Conservation (phyloP, 1,140 invertebrate species). For the Drosophila sp. region DNA sequence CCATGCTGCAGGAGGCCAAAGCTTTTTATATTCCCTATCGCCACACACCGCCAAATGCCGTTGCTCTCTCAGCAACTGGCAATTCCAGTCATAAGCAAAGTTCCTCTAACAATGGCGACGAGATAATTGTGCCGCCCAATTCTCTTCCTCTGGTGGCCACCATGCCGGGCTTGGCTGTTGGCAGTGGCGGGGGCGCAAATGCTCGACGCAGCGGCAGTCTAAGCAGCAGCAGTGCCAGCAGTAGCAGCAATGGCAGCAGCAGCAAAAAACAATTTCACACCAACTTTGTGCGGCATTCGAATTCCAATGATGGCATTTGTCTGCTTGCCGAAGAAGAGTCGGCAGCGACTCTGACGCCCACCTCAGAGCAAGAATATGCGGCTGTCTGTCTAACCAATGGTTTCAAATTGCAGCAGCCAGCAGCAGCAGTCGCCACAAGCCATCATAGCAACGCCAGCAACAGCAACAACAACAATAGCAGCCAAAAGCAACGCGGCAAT, state of each 20-base stretch:
- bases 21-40: constrained; percentile 77
- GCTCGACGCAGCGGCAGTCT: constrained; percentile 65
- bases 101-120: constrained; percentile 52
- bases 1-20: constrained; percentile 62
- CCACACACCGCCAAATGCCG: constrained; percentile 69
- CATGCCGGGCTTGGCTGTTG: constrained; percentile 49
- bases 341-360: constrained; percentile 74
- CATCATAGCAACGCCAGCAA: constrained; percentile 18
- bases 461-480: constrained; percentile 27
- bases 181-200: constrained; percentile 27
- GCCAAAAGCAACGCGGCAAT: constrained; percentile 56
- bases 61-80: constrained; percentile 43
- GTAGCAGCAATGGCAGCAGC: constrained; percentile 64
- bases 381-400: constrained; percentile 66
- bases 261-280: constrained; percentile 76
- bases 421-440: constrained; percentile 18
- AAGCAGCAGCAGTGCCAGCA: constrained; percentile 74
- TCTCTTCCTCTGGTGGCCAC: constrained; percentile 64
- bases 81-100: constrained; percentile 62
- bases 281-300: constrained; percentile 76
- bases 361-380: constrained; percentile 70
- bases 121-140: constrained; percentile 66
- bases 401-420: constrained; percentile 60
- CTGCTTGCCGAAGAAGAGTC: constrained; percentile 77
- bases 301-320: constrained; percentile 80